Conservation (phyloP, 2,888 invertebrate genomes). For the Hypercompe scribonia region DNA sequence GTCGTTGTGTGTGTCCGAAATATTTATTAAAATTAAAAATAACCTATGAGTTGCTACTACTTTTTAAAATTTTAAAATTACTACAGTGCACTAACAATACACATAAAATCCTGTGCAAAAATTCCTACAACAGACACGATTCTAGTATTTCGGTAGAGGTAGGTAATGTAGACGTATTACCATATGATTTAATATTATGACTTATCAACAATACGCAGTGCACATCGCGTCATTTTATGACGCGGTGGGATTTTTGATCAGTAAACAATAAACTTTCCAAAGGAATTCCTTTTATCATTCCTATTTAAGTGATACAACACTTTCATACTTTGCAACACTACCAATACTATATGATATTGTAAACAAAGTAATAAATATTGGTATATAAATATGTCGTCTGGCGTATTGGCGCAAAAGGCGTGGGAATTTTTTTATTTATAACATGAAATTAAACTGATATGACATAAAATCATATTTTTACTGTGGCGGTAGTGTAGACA, state of each 20-base stretch:
- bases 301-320: background rate
- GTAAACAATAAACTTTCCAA: background rate
- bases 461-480: too few species aligned
- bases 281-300: background rate
- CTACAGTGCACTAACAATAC: too few species aligned
- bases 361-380: background rate
- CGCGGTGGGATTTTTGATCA: background rate
- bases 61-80: too few species aligned
- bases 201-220: too few species aligned
- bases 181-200: background rate
- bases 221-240: constrained; percentile 1
- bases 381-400: background rate
- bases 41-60: too few species aligned
- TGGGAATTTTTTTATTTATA: background rate
- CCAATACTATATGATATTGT: background rate
- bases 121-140: too few species aligned
- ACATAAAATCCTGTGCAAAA: too few species aligned
- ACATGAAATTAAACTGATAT: background rate
- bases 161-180: background rate
- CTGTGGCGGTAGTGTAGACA: too few species aligned
- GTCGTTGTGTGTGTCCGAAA: too few species aligned
- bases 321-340: background rate
- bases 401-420: background rate
- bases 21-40: too few species aligned
- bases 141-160: too few species aligned